Evolutionary conservation across 2,888 invertebrate genomes (phyloP).

Genomic region (Automeris io): DNA sequence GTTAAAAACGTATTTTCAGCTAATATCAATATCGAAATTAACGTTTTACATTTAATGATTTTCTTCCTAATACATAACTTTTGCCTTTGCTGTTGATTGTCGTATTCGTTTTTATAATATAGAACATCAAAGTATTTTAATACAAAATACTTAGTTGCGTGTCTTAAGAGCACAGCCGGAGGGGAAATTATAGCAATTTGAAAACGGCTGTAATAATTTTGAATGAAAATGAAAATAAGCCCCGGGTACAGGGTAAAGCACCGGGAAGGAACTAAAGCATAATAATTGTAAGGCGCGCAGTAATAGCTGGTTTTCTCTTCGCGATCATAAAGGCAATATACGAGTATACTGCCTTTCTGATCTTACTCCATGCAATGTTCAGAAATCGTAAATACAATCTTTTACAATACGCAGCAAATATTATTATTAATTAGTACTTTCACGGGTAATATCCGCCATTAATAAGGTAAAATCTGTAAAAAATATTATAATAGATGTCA

Average conservation of each 20-base stretch:
- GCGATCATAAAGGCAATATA: slow-evolving; percentile 31
- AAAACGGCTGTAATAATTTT: slow-evolving; percentile 32
- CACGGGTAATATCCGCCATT: too few relatives aligned
- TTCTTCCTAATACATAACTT: not conserved
- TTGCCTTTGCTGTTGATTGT: not conserved
- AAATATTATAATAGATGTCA: too few relatives aligned
- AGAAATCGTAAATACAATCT: slow-evolving; percentile 8
- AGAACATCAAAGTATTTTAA: not conserved
- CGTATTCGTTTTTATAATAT: not conserved
- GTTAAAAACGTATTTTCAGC: not conserved
- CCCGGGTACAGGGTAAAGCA: slow-evolving; percentile 23
- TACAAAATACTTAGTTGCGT: slow-evolving; percentile 13
- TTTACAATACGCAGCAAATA: not conserved
- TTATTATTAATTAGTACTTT: too few relatives aligned
- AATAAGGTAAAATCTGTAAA: too few relatives aligned
- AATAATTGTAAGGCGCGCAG: slow-evolving; percentile 39
- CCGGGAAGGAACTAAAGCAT: slow-evolving; percentile 35
- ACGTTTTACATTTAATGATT: not conserved
- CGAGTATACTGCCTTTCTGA: slow-evolving; percentile 14
- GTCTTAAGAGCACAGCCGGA: slow-evolving; percentile 21
- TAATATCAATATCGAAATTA: not conserved
- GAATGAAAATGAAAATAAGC: slow-evolving; percentile 44
- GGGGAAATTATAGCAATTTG: slow-evolving; percentile 40
- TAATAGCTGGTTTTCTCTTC: slow-evolving; percentile 38
- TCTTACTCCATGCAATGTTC: slow-evolving; percentile 3